These are phyloP conservation scores for Drosophila percnosoma DNA, from an alignment of 2,888 invertebrate species.

Conservation along the genomic window DNA sequence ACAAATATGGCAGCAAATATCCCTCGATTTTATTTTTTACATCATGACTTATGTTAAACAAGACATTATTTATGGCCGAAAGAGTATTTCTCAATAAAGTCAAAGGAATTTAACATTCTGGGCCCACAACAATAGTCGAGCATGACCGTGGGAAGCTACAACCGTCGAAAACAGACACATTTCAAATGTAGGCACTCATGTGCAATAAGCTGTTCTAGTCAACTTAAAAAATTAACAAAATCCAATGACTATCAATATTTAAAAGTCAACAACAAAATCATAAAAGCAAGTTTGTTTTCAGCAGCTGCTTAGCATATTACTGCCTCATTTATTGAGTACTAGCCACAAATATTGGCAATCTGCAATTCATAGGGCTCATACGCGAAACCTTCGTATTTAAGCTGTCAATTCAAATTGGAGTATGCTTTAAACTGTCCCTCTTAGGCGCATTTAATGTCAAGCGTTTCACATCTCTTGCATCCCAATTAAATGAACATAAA, in stretches of 20 bases:
- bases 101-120: background rate
- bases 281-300: background rate
- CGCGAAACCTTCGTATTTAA: constrained; percentile 1
- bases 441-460: constrained; percentile 22
- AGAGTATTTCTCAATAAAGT: background rate
- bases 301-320: constrained; percentile 3
- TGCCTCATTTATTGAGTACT: constrained; percentile 8
- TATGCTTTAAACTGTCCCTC: constrained; percentile 3
- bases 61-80: background rate
- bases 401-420: constrained; percentile 12
- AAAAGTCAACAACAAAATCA: background rate
- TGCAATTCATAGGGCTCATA: constrained; percentile 26
- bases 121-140: background rate
- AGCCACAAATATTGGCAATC: constrained; percentile 10
- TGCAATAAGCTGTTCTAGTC: background rate
- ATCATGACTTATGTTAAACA: background rate
- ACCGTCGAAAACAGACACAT: background rate
- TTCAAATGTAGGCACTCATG: background rate
- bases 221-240: background rate
- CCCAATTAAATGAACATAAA: constrained; percentile 41
- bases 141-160: constrained; percentile 2
- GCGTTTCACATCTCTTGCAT: constrained; percentile 14
- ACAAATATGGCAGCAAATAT: background rate
- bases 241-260: constrained; percentile 34
- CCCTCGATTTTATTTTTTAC: background rate